Evolutionary conservation across 2,797 vertebrate genomes (phyloP), one percentile per base, ranked within the genome.

Genomic region (Danio tinwini): DNA sequence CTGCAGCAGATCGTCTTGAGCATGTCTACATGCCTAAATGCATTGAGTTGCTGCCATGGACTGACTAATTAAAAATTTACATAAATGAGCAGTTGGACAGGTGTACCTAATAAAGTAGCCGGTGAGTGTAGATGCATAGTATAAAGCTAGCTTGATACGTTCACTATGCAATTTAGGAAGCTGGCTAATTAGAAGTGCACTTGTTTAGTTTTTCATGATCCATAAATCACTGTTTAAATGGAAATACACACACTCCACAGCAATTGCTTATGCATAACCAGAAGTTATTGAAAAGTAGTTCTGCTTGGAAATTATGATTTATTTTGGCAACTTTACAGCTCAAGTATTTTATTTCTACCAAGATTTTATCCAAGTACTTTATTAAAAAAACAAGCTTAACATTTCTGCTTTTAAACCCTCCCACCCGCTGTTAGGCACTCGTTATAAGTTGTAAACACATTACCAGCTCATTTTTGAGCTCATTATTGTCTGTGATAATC

Each of bases 401-500:
- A 17, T 76, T 40, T 67, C 40, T 56, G 40, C 21, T 37, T 47
- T 67, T 45, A 45, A 64, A 76, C 40, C 39, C 17, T 73, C 9
- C 72, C 19, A 76, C 50, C 50, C 5, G 0, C 52, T 56, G 39
- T 7, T 47, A 19, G 8, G n/a, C 19, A 58, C 42, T 47, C 16
- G 9, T 67, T 39, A 16, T n/a, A 47, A 58, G 42, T 39, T 59
- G 42, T 49, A 49, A 67, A 76, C 63, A 5, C 74, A 52, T 63
- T 64, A 53, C 37, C n/a, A 29, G 19, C 50, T 76, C 6, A 45
- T 58, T 58, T 45, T 17, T 67, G 10, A 67, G 14, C 29, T 52
- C 67, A 13, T 55, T 42, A 21, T 42, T 67, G 50, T 65, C n/a
- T 77, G 52, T 58, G 52, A 44, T 49, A 47, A 76, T 67, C 2